Conservation (phyloP, 2,888 invertebrate genomes). For the Agrilus biguttatus region DNA sequence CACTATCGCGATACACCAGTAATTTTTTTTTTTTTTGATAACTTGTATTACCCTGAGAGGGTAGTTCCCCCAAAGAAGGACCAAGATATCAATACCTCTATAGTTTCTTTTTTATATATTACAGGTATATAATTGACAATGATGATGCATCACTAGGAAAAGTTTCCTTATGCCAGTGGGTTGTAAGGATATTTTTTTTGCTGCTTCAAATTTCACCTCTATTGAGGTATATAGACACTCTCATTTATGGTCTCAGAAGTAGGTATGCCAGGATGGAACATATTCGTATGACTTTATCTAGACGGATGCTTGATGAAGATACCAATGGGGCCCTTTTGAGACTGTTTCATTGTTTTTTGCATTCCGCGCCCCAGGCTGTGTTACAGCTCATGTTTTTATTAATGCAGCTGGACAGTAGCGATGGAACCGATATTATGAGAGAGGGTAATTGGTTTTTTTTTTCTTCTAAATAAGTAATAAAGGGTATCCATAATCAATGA, state of each 20-base stretch:
- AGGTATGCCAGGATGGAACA: constrained; percentile 23
- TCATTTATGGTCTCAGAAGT: constrained; percentile 30
- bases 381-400: constrained; percentile 30
- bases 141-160: constrained; percentile 30
- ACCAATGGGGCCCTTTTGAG: constrained; percentile 31
- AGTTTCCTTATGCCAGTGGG: constrained; percentile 30
- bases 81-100: not conserved
- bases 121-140: constrained; percentile 33
- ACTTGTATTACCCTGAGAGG: not conserved
- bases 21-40: not conserved
- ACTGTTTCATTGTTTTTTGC: constrained; percentile 32
- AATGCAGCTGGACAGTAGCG: constrained; percentile 18
- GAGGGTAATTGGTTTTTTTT: constrained; percentile 1
- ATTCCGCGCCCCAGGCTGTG: constrained; percentile 31
- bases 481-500: not conserved
- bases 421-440: constrained; percentile 8
- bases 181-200: constrained; percentile 30
- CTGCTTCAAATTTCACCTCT: constrained; percentile 34
- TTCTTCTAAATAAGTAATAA: not conserved
- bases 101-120: constrained; percentile 9
- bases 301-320: constrained; percentile 33
- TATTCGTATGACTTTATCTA: constrained; percentile 24
- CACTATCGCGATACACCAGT: too few relatives aligned
- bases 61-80: not conserved
- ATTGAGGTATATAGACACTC: constrained; percentile 31